Evolutionary conservation across 2,113 vertebrate species (phyloP), one percentile per base, ranked within the genome.

Genomic region (Eidolon helvum): DNA sequence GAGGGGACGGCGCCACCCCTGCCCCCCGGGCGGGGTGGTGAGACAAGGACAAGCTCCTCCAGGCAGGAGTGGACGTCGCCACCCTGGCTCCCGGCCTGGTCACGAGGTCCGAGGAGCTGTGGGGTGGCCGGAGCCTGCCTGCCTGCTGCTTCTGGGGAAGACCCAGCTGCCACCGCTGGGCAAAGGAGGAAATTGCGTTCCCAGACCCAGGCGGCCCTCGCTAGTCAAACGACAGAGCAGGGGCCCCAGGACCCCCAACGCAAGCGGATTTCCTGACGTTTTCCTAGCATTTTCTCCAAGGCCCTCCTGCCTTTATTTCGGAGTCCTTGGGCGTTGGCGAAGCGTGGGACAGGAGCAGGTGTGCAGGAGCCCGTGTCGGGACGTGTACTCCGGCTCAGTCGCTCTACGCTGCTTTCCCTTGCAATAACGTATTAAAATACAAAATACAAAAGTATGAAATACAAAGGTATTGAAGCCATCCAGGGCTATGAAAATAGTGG

Each of bases 401-500:
- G 74, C 87, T 82, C 40, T 55, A 4, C 35, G 16, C 87, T 97
- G 91, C 84, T 24, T 88, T 53, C 43, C 50, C 84, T 55, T 57
- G 90, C 91, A 80, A 35, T 92, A 96, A 96, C 35, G 38, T 59
- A 94, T 40, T 69, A 97, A 77, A 82, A 69, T 30, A 74, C 71
- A 74, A 45, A 30, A 30, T 43, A 15, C 28, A 30, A 45, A 74
- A 26, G 43, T 48, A 75, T 33, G 30, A 33, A 65, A 72, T 45
- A 59, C n/a, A 90, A 97, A 96, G 50, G 30, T 68, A 94, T 38
- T 61, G 96, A 75, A 78, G 69, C 84, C 43, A 95, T 96, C 96
- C 72, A n/a, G 65, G 75, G 72, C 63, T 96, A 95, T 96, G 96
- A 96, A 94, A 96, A 94, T 55, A 88, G 59, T 95, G 87, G 78